phyloP scores from a whole-genome alignment of 2,888 invertebrate genomes.

The Buathra laborator region DNA sequence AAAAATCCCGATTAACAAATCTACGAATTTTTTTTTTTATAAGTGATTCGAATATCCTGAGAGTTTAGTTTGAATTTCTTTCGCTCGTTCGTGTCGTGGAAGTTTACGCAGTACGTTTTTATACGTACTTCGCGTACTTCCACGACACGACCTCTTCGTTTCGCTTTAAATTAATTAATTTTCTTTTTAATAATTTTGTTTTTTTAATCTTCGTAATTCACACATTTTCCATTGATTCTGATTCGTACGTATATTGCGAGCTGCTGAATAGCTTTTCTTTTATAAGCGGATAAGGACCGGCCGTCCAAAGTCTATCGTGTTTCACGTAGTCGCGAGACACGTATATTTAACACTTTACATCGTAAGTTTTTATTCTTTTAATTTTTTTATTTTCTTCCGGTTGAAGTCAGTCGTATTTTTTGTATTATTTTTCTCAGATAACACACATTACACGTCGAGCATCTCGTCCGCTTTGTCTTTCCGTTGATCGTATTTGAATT shows the following conservation, averaged over 20 bases:
- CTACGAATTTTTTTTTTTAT: not conserved
- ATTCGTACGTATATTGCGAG: not conserved
- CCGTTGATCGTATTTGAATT: conserved; percentile 2
- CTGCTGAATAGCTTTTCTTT: conserved; percentile 14
- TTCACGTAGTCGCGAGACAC: conserved; percentile 44
- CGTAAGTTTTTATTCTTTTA: not conserved
- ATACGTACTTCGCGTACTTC: conserved; percentile 68
- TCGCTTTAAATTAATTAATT: not conserved
- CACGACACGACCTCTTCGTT: conserved; percentile 66
- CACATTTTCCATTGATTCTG: not conserved
- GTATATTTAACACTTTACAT: conserved; percentile 38
- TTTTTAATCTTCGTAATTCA: no score
- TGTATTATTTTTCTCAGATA: not conserved
- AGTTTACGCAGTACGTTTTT: conserved; percentile 57
- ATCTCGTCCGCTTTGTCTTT: conserved; percentile 52
- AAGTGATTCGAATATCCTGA: not conserved
- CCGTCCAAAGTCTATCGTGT: conserved; percentile 59
- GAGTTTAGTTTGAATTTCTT: conserved; percentile 20
- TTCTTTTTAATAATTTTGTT: no score
- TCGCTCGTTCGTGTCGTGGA: conserved; percentile 70
- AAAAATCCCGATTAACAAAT: not conserved
- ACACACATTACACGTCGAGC: conserved; percentile 12
- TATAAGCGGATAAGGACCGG: conserved; percentile 52
- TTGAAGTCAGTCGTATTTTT: not conserved
- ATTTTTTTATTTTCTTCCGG: not conserved